Percentiles rank a stretch among this genome's conserved stretches.
Conservation (phyloP, 2,888 invertebrate species). For the Masnerella sp. region DNA sequence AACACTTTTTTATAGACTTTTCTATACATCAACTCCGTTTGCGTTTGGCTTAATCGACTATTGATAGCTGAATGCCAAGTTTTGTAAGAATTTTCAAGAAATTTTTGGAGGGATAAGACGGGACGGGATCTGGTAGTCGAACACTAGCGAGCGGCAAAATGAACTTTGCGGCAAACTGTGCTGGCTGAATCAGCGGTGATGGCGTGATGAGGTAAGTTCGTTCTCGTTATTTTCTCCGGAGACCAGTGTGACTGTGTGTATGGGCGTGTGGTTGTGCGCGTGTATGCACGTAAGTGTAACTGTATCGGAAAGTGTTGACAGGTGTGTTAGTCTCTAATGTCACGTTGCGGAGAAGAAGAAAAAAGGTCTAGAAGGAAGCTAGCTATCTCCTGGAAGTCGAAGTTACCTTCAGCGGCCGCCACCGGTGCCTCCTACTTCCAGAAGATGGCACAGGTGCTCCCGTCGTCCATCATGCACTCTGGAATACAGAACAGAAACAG, state of each 20-base stretch:
- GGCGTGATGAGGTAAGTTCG: conserved; percentile 71
- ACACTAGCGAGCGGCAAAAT: conserved; percentile 75
- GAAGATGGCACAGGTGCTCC: conserved; percentile 81
- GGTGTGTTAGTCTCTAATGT: conserved; percentile 55
- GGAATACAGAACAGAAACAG: conserved; percentile 81
- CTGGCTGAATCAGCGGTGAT: conserved; percentile 75
- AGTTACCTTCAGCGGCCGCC: conserved; percentile 79
- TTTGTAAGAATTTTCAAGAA: conserved; percentile 52
- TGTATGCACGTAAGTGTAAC: conserved; percentile 20
- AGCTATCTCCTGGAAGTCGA: conserved; percentile 81
- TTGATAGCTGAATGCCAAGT: conserved; percentile 23
- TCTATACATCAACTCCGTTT: conserved; percentile 17
- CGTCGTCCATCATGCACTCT: conserved; percentile 80
- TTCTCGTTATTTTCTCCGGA: conserved; percentile 63
- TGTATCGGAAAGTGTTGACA: conserved; percentile 14
- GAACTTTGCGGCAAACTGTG: conserved; percentile 75
- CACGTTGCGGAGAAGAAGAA: conserved; percentile 69
- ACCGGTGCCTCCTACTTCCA: conserved; percentile 81
- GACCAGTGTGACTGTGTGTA: conserved; percentile 63
- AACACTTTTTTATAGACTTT: too few species aligned
- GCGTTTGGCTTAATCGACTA: conserved; percentile 35
- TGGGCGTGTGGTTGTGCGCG: conserved; percentile 11
- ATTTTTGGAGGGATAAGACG: conserved; percentile 42
- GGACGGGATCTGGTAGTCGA: conserved; percentile 62
- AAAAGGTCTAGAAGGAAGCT: conserved; percentile 78